Base-by-base conservation (phyloP, 1,140 invertebrate species). In the Ephestia elutella region DNA sequence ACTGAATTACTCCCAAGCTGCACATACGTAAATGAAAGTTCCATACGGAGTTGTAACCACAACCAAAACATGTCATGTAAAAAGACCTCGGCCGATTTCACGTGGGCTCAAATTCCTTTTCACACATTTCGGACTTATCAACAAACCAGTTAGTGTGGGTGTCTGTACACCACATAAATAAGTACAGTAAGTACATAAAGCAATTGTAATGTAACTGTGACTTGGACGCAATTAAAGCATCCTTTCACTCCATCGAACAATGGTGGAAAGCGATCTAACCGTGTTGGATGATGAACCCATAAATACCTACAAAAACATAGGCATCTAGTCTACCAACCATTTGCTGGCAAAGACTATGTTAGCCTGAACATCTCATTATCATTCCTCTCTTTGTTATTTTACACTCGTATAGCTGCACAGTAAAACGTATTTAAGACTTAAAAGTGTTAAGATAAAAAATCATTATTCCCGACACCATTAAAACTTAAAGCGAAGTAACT, bases 141-240 rank as follows among this genome's bases (percentile, higher is more conserved):
- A 44, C 38, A 44, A 44, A 44, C 38, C 38, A 44, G 38, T 44
- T 7, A 3, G 38, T 44, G 38, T 44, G n/a, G 38, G 38, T 44
- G 38, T n/a, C 15, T 44, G 13, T 15, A 15, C 38, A 44, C 32
- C 5, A 2, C 25, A 5, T 28, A 28, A 28, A 38, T 7, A 44
- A 9, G 32, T 35, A 35, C 32, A 35, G 8, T 11, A 5, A 44
- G n/a, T 15, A n/a, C n/a, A 5, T 44, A 44, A 15, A n/a, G 38
- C 38, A 44, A 44, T 44, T 17, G 38, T 15, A 44, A 44, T 17
- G 38, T 15, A 44, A 44, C 38, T 44, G 38, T 44, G 13, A 44
- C n/a, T 44, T 44, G 38, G 38, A 44, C 38, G 38, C 38, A 44
- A 44, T 44, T 44, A 44, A 44, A 3, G 15, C 38, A 44, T 44